Evolutionary conservation across 2,888 invertebrate genomes (phyloP), one percentile per base, ranked within the genome.

Genomic region (Tanytarsus gracilentus): DNA sequence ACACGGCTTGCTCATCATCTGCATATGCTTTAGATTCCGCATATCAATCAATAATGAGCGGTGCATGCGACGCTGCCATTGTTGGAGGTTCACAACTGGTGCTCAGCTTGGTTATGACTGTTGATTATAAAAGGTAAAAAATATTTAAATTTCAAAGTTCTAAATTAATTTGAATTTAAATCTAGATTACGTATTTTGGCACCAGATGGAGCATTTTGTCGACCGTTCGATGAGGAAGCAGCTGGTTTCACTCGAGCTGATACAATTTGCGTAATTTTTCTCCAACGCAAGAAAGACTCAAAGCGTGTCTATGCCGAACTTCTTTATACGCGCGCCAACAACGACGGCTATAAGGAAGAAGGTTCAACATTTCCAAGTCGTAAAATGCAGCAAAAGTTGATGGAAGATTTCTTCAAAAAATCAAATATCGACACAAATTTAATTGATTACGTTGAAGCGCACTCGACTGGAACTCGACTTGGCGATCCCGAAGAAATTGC

Each of bases 1-100:
- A 97, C 73, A 92, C 94, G 0, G 96, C 96, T 0, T 96, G 96
- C 71, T 93, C 92, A 11, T 95, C 95, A 61, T 89, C 92, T 7
- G 78, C 93, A 64, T 83, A 88, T 66, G 95, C 94, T 0, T 65
- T 96, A 61, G 90, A 95, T 67, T 85, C 86, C 64, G 87, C 85
- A 25, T 85, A 82, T 71, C 76, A 78, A 49, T 78, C 85, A 0
- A 84, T 90, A 50, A 75, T 83, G 44, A 78, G 79, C 61, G 89
- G 88, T 0, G 79, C 82, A 58, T 89, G 90, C 68, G 90, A 93
- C 60, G 77, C 83, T 1, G 92, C 91, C 1, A 80, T 94, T 49
- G 88, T 93, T 1, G 89, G 85, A 4, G 91, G 90, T 1, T 79
- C 84, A 29, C 88, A 86, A 69, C 71, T 93, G 23, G 87, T 87